Percentiles rank a stretch among this genome's conserved stretches.
These are phyloP conservation scores for Physella acuta DNA, from an alignment of 1,140 invertebrate species.

Conservation along the genomic window DNA sequence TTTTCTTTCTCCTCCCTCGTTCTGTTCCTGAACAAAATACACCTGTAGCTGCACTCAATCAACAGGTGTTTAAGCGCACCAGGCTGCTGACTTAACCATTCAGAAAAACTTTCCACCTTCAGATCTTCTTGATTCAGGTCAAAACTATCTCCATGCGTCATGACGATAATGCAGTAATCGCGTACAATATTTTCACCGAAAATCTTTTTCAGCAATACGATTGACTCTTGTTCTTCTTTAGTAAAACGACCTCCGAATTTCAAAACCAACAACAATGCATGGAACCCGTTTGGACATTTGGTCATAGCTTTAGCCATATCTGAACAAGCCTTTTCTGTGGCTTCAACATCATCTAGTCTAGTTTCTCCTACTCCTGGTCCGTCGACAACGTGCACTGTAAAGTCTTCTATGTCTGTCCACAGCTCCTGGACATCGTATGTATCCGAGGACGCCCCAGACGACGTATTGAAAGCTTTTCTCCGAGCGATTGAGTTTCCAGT, in stretches of 20 bases:
- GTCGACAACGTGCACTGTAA: neutral
- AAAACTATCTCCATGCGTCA: conserved; percentile 15
- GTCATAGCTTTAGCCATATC: neutral
- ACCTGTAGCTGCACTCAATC: neutral
- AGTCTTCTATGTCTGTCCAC: neutral
- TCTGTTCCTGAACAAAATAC: neutral
- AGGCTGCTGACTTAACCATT: neutral
- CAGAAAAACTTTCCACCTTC: neutral
- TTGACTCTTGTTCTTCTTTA: neutral
- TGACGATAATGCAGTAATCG: conserved; percentile 9
- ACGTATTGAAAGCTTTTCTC: neutral
- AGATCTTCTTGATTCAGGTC: neutral
- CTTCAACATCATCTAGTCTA: neutral
- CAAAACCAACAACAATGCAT: conserved; percentile 8
- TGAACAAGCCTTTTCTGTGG: too few species aligned
- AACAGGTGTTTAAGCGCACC: neutral
- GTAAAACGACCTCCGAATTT: conserved; percentile 1
- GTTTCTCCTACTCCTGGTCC: neutral
- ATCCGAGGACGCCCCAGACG: neutral
- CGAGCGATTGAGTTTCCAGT: conserved; percentile 6
- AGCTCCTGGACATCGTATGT: neutral
- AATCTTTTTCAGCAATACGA: neutral
- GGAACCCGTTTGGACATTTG: neutral
- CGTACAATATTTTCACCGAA: conserved; percentile 3
- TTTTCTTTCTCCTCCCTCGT: neutral